Evolutionary conservation across 2,797 vertebrate genomes (phyloP), one percentile per base, ranked within the genome.

Genomic region (Anguilla pacifica): DNA sequence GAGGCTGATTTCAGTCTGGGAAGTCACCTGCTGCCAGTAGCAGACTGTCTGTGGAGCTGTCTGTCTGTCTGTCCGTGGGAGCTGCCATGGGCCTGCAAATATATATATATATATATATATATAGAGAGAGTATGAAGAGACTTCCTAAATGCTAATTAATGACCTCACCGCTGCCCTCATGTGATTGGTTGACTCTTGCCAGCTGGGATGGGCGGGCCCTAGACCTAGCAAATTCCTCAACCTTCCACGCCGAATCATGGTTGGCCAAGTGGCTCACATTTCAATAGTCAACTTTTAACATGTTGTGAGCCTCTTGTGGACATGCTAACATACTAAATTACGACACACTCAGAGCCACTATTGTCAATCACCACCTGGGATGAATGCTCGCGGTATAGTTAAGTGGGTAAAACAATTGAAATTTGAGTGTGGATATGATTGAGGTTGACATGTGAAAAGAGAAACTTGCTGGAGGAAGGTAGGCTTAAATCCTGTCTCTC

Each of bases 31-130:
- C 17, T 85, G 15, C 39, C 19, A 2, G 35, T 22, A 9, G 19
- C 39, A 19, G 25, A 49, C 61, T 87, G 87, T 35, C 61, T 83
- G 83, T 84, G 81, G 43, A 25, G 70, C 51, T 77, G 83, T 88
- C 83, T 88, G 51, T 88, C 64, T 55, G 84, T n/a, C 0, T 77
- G 15, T 77, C 74, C 39, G 15, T 46, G 10, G 19, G 87, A 53
- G 51, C n/a, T 85, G 67, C 35, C 28, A 25, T 53, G 31, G 67
- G 22, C 49, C 87, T 88, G 39, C 35, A 85, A 67, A n/a, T n/a
- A n/a, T n/a, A n/a, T n/a, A 85, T 35, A 35, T 35, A 35, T 35
- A 35, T 28, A 87, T 64, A 61, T 7, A 28, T 31, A 35, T 19
- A 61, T 0, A 61, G 17, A 39, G 2, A 67, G 10, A 35, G 31